Conservation (phyloP, 2,113 vertebrate species). For the Nesoenas mayeri region DNA sequence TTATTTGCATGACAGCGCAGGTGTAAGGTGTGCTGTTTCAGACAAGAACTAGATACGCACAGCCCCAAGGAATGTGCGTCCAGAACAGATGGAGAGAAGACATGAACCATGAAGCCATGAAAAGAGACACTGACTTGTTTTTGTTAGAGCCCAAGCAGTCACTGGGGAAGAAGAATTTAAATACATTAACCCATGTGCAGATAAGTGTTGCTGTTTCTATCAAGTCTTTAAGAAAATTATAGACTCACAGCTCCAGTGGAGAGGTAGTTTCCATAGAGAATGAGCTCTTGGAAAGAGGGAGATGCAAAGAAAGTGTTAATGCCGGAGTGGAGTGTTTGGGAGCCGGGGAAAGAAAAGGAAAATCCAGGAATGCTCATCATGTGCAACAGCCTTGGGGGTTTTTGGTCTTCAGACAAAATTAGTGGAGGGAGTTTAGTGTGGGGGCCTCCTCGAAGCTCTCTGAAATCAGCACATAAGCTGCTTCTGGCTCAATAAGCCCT, state of each 20-base stretch:
- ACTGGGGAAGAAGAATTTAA: not conserved
- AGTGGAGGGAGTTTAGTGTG: not conserved
- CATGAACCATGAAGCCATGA: not conserved
- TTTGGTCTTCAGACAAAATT: slow-evolving; percentile 14
- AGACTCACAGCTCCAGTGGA: not conserved
- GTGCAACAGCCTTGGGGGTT: not conserved
- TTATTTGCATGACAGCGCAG: not conserved
- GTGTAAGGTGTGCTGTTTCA: not conserved
- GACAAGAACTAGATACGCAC: not conserved
- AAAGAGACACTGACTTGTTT: not conserved
- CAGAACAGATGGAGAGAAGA: not conserved
- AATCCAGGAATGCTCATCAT: not conserved
- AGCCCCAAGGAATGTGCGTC: not conserved
- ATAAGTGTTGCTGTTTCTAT: not conserved
- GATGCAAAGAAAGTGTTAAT: not conserved
- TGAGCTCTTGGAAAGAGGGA: not conserved
- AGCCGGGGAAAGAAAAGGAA: not conserved
- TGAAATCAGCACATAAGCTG: not conserved
- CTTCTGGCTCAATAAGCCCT: not conserved
- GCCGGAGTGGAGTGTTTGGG: not conserved
- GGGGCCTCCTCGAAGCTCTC: not conserved
- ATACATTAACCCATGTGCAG: not conserved
- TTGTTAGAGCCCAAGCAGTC: not conserved
- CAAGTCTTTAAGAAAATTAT: not conserved
- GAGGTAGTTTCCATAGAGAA: not conserved